These are phyloP conservation scores for Eurytoma adleriae DNA, from an alignment of 2,888 invertebrate genomes.

Conservation along the genomic window DNA sequence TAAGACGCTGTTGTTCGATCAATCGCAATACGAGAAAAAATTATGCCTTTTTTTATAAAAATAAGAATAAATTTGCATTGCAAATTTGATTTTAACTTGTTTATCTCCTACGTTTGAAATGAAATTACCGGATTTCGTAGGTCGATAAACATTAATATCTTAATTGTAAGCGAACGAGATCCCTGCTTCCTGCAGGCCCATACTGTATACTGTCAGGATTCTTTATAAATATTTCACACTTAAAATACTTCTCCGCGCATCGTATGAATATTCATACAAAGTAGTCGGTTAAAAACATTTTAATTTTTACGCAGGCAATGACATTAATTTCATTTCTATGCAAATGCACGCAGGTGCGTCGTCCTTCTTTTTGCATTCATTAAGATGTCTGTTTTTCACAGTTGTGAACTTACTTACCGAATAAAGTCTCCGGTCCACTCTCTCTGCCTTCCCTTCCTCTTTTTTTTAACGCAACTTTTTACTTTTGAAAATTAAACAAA, in stretches of 20 bases:
- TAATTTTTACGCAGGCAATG: slow-evolving; percentile 8
- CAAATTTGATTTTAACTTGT: too few relatives aligned
- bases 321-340: slow-evolving; percentile 43
- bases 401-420: slow-evolving; percentile 11
- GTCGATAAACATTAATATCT: not conserved
- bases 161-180: not conserved
- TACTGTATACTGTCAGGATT: not conserved
- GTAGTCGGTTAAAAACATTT: not conserved
- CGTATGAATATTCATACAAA: slow-evolving; percentile 27
- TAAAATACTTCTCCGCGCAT: not conserved
- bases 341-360: slow-evolving; percentile 23
- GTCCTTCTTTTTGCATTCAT: slow-evolving; percentile 6
- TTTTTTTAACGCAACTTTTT: slow-evolving; percentile 42
- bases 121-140: too few relatives aligned
- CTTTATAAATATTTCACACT: not conserved
- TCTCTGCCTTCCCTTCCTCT: not conserved
- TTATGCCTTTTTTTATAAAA: too few relatives aligned
- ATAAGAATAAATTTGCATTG: too few relatives aligned
- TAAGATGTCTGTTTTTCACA: slow-evolving; percentile 7
- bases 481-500: slow-evolving; percentile 45
- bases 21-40: too few relatives aligned
- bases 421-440: slow-evolving; percentile 4
- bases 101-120: too few relatives aligned
- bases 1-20: too few relatives aligned
- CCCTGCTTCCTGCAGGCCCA: too few relatives aligned